Evolutionary conservation across 2,888 invertebrate genomes (phyloP).

Genomic region (Arrhopalites spinosus): DNA sequence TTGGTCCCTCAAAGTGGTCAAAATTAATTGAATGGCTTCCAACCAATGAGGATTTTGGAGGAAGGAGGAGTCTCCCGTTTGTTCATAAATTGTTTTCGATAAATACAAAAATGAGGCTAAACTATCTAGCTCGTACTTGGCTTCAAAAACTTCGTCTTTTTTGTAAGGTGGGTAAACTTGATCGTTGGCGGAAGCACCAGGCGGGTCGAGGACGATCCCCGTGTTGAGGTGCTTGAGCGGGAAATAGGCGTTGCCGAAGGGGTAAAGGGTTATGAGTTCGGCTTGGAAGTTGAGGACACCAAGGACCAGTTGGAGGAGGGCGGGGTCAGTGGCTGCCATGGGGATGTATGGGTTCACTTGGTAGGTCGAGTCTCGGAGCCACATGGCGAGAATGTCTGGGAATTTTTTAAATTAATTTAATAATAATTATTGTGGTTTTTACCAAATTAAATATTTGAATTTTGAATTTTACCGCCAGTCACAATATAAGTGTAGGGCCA

Average conservation of each 20-base stretch:
- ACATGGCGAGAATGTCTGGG: conserved; percentile 54
- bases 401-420: too few species aligned
- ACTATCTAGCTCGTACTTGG: conserved; percentile 49
- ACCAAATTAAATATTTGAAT: neutral
- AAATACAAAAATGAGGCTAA: conserved; percentile 51
- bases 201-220: conserved; percentile 33
- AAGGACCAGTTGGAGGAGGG: conserved; percentile 44
- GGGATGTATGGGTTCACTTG: conserved; percentile 54
- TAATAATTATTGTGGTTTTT: too few species aligned
- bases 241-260: conserved; percentile 51
- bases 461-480: conserved; percentile 49
- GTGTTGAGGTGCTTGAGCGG: conserved; percentile 51
- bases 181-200: conserved; percentile 39
- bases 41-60: conserved; percentile 47
- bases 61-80: conserved; percentile 44
- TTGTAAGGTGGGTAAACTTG: conserved; percentile 44
- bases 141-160: conserved; percentile 49
- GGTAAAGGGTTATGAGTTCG: conserved; percentile 46
- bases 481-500: conserved; percentile 52
- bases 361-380: conserved; percentile 53
- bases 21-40: conserved; percentile 36
- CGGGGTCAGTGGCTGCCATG: conserved; percentile 41
- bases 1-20: conserved; percentile 41
- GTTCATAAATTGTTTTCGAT: conserved; percentile 47
- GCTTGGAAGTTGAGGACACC: conserved; percentile 54